A percentile compares a stretch with the other conserved stretches of the same genome.
phyloP scores from a whole-genome alignment of 2,888 invertebrate genomes.

The Chaitophorus viminalis region DNA sequence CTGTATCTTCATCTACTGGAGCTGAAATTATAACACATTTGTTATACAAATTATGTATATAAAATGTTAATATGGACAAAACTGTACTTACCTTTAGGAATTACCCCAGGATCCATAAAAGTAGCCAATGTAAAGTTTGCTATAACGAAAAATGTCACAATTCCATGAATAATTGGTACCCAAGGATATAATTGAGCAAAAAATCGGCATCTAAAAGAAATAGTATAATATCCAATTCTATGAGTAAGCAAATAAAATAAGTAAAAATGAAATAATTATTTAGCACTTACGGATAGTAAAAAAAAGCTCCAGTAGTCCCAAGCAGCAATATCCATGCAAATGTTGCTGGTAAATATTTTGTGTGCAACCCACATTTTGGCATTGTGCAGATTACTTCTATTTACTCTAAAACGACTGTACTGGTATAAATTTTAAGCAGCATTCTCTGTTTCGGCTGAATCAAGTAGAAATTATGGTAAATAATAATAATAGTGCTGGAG shows the following conservation, averaged over 20 bases:
- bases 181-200: conserved; percentile 85
- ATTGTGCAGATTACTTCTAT: conserved; percentile 69
- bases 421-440: conserved; percentile 1
- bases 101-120: conserved; percentile 99
- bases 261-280: background rate
- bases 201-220: conserved; percentile 82
- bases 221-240: conserved; percentile 62
- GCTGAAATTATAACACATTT: conserved; percentile 71
- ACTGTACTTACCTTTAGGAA: conserved; percentile 85
- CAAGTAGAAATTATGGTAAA: background rate
- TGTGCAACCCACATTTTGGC: conserved; percentile 97
- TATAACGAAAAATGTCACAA: conserved; percentile 96
- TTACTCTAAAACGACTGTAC: conserved; percentile 44
- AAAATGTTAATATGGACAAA: background rate
- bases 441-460: conserved; percentile 1
- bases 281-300: conserved; percentile 95
- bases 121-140: conserved; percentile 99
- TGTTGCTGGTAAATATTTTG: conserved; percentile 96
- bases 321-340: conserved; percentile 97
- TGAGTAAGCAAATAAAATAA: background rate
- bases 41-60: background rate
- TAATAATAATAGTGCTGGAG: conserved; percentile 20
- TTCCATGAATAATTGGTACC: conserved; percentile 92
- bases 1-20: conserved; percentile 94
- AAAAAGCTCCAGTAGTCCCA: conserved; percentile 93